Percentiles rank a stretch among this genome's conserved stretches.
phyloP scores from a whole-genome alignment of 2,888 invertebrate species.

The Leptinotarsa tumamoca region DNA sequence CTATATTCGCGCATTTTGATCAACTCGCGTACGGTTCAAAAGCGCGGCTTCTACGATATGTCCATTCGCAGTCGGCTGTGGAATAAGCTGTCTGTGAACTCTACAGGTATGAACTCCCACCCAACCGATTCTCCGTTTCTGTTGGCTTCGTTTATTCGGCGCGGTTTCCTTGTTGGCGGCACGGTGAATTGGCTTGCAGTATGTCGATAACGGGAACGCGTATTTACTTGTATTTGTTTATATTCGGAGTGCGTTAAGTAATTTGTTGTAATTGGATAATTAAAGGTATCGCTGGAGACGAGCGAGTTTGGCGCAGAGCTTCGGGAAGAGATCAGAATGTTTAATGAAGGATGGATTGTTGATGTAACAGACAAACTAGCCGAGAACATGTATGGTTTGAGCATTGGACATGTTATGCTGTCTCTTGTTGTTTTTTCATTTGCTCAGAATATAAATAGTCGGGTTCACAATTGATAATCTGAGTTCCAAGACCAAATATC shows the following conservation, averaged over 20 bases:
- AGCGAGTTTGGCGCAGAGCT: neutral
- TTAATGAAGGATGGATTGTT: neutral
- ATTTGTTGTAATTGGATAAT: constrained; percentile 36
- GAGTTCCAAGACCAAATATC: too few relatives aligned
- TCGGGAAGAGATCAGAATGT: neutral
- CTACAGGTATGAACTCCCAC: constrained; percentile 59
- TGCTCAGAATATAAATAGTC: too few relatives aligned
- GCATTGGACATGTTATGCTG: too few relatives aligned
- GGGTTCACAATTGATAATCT: too few relatives aligned
- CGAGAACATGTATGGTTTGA: too few relatives aligned
- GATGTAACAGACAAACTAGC: neutral
- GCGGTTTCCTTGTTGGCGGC: constrained; percentile 3
- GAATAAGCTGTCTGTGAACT: constrained; percentile 54
- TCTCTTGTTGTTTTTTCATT: too few relatives aligned
- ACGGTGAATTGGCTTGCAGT: constrained; percentile 32
- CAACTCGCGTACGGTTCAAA: constrained; percentile 18
- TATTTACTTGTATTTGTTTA: constrained; percentile 47
- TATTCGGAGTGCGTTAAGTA: constrained; percentile 45
- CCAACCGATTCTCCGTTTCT: constrained; percentile 39
- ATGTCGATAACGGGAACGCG: constrained; percentile 46
- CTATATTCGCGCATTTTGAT: constrained; percentile 15
- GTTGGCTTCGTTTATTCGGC: constrained; percentile 28
- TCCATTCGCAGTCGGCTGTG: constrained; percentile 42
- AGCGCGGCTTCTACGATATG: constrained; percentile 31
- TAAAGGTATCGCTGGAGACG: constrained; percentile 2